Evolutionary conservation across 2,797 vertebrate species (phyloP).

Genomic region (Apogon hyalosoma): DNA sequence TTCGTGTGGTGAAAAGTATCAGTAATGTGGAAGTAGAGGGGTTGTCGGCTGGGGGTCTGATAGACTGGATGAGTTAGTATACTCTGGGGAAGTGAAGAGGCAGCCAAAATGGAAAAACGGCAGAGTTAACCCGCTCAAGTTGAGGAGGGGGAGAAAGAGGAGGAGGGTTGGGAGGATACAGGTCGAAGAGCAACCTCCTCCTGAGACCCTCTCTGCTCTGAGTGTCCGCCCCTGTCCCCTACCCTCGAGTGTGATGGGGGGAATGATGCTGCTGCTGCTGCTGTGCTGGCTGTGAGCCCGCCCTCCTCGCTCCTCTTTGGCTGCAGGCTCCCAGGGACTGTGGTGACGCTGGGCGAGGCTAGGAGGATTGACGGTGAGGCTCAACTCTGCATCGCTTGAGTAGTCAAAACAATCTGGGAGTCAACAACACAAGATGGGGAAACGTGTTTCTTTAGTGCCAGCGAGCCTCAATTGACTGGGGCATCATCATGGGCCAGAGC

Average conservation of each 20-base stretch:
- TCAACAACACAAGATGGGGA: slow-evolving; percentile 93
- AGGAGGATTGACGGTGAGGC: slow-evolving; percentile 91
- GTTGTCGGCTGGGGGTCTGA: slow-evolving; percentile 69
- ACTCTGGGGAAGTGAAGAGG: slow-evolving; percentile 86
- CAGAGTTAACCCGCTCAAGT: slow-evolving; percentile 55
- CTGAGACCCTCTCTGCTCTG: slow-evolving; percentile 87
- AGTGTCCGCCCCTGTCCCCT: slow-evolving; percentile 89
- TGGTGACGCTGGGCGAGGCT: slow-evolving; percentile 86
- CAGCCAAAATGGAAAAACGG: slow-evolving; percentile 78
- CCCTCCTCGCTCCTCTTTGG: slow-evolving; percentile 91
- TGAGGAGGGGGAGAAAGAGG: slow-evolving; percentile 79
- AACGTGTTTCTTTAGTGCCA: slow-evolving; percentile 86
- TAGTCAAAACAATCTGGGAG: slow-evolving; percentile 99
- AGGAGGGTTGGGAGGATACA: slow-evolving; percentile 58
- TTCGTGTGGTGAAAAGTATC: slow-evolving; percentile 65
- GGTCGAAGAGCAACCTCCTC: slow-evolving; percentile 81
- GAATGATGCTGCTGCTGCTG: slow-evolving; percentile 87
- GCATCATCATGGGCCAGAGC: slow-evolving; percentile 54
- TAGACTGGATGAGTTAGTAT: slow-evolving; percentile 84
- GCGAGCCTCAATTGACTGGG: slow-evolving; percentile 31
- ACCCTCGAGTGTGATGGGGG: slow-evolving; percentile 97
- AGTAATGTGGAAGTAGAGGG: slow-evolving; percentile 53
- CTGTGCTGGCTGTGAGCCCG: slow-evolving; percentile 84
- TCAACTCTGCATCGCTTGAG: slow-evolving; percentile 95
- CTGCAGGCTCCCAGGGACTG: slow-evolving; percentile 89